Base-by-base conservation (phyloP, 1,140 invertebrate species). In the Goniozus legneri region DNA sequence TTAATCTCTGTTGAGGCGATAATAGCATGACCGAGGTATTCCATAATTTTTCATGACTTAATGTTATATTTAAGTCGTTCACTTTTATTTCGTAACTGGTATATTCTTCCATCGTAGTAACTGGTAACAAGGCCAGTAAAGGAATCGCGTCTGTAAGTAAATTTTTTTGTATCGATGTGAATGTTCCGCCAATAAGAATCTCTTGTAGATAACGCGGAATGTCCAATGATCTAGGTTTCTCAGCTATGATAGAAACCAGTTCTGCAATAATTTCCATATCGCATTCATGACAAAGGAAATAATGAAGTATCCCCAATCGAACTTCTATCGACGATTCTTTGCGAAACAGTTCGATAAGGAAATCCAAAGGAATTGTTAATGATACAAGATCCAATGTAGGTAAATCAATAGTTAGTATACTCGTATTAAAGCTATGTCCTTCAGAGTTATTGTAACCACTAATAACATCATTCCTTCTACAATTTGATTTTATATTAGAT, bases 11-110 rank as follows among this genome's bases (percentile, higher is more conserved):
- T 35, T 88, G 82, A 1, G 88, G 88, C 1, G 88, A 87, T 18
- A 92, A 72, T 14, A 92, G 73, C 83, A 91, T 89, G 59, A 88
- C 89, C 3, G 83, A 83, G 13, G 86, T 87, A 55, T 89, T 89
- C 79, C 86, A 88, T 18, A 91, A 69, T 40, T 83, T 80, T 65
- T 88, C 86, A 58, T 87, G 82, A 47, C 75, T 79, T 35, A 83
- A 64, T 3, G 72, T 78, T 24, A 83, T 67, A 19, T 45, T 73
- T 12, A 75, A 62, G 19, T 76, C 67, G 16, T 73, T 76, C 34
- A 82, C 71, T 57, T 76, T 78, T 3, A 77, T 70, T 54, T 83
- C 79, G 2, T 79, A 65, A 31, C 76, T 73, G 14, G 68, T 63
- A 16, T 68, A 75, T 36, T 78, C 71, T 44, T 75, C 74, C 53